phyloP scores from a whole-genome alignment of 1,140 invertebrate species.

The Dreissena polymorpha region DNA sequence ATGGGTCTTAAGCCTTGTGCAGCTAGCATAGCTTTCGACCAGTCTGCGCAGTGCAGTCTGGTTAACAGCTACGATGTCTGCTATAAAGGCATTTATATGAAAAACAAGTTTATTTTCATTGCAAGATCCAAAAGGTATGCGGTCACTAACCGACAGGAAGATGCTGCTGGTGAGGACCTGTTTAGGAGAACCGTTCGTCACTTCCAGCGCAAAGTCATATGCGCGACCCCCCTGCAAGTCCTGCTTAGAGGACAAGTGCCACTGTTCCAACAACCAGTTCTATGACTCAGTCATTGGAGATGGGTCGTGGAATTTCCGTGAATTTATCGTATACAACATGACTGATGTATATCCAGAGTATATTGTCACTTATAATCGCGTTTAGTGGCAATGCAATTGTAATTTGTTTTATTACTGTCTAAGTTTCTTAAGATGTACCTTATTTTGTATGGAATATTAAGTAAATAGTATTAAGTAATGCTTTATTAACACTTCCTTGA shows the following conservation, averaged over 20 bases:
- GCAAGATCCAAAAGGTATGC: slow-evolving; percentile 34
- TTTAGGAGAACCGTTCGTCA: slow-evolving; percentile 38
- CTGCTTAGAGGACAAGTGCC: slow-evolving; percentile 47
- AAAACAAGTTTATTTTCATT: background rate
- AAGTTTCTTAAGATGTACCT: no score
- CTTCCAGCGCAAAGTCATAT: slow-evolving; percentile 14
- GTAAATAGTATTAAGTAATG: no score
- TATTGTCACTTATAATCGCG: slow-evolving; percentile 62
- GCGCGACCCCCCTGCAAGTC: slow-evolving; percentile 47
- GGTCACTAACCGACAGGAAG: slow-evolving; percentile 33
- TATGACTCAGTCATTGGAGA: slow-evolving; percentile 62
- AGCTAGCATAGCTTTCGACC: no score
- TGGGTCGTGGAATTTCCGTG: slow-evolving; percentile 60
- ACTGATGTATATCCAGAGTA: slow-evolving; percentile 64
- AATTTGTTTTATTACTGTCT: no score
- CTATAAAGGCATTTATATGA: no score
- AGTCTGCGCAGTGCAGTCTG: no score
- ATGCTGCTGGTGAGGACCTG: slow-evolving; percentile 50
- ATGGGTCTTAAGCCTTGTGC: no score
- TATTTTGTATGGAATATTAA: no score
- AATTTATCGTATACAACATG: slow-evolving; percentile 65
- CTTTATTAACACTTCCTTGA: no score
- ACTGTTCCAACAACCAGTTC: slow-evolving; percentile 5
- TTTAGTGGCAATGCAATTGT: slow-evolving; percentile 8
- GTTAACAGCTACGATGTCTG: no score